Evolutionary conservation across 1,140 invertebrate genomes (phyloP).

Genomic region (Luehdorfia chinensis): DNA sequence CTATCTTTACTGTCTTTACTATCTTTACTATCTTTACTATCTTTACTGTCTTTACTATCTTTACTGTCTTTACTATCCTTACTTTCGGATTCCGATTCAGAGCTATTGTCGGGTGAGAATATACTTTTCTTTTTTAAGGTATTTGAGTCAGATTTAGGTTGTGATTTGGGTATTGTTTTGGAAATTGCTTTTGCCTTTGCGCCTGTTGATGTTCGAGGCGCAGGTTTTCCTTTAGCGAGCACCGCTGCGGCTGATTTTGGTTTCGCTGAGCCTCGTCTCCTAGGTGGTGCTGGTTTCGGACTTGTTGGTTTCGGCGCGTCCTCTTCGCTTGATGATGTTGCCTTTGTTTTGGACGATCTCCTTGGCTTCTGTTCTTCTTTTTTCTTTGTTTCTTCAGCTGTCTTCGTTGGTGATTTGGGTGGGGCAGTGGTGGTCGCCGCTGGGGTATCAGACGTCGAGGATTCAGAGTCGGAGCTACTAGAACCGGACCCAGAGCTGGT

Average conservation of each 20-base stretch:
- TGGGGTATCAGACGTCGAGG: slow-evolving; percentile 66
- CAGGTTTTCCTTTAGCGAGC: slow-evolving; percentile 48
- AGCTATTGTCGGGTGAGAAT: slow-evolving; percentile 89
- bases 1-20: no score
- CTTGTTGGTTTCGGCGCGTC: slow-evolving; percentile 49
- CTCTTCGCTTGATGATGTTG: slow-evolving; percentile 70
- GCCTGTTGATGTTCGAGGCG: slow-evolving; percentile 40
- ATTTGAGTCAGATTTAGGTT: slow-evolving; percentile 66
- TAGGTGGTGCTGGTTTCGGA: slow-evolving; percentile 50
- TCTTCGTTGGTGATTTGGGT: slow-evolving; percentile 39
- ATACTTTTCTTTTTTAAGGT: slow-evolving; percentile 86
- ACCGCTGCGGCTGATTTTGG: slow-evolving; percentile 54
- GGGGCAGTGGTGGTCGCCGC: slow-evolving; percentile 28
- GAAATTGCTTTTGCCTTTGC: slow-evolving; percentile 53
- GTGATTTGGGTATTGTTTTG: slow-evolving; percentile 60
- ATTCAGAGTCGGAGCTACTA: slow-evolving; percentile 80
- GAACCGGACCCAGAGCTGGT: slow-evolving; percentile 84
- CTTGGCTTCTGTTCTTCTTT: slow-evolving; percentile 72
- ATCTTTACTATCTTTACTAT: no score
- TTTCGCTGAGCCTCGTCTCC: slow-evolving; percentile 62
- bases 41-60: no score
- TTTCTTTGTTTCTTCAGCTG: slow-evolving; percentile 70
- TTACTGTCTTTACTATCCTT: no score
- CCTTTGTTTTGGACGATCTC: slow-evolving; percentile 49
- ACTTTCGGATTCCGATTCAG: slow-evolving; percentile 81